phyloP scores from a whole-genome alignment of 1,140 invertebrate species.

The Bemisia tabaci region DNA sequence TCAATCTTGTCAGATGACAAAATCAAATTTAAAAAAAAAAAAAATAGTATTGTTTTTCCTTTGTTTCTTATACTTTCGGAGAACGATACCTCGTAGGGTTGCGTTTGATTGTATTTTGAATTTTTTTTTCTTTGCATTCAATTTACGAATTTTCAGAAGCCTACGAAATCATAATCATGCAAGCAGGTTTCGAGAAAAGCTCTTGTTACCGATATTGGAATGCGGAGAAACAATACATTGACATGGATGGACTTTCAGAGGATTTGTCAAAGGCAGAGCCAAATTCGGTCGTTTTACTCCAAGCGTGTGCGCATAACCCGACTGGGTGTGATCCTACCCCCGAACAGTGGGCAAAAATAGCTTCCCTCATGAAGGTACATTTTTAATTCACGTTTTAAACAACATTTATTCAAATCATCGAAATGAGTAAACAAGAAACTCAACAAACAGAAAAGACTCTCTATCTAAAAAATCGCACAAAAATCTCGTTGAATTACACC shows the following conservation, averaged over 20 bases:
- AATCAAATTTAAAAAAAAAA: too few relatives aligned
- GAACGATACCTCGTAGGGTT: too few relatives aligned
- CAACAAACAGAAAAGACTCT: too few relatives aligned
- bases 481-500: too few relatives aligned
- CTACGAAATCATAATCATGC: constrained; percentile 75
- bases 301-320: constrained; percentile 96
- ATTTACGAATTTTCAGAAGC: constrained; percentile 73
- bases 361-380: constrained; percentile 50
- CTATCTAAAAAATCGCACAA: too few relatives aligned
- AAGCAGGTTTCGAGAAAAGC: constrained; percentile 72
- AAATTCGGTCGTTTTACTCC: constrained; percentile 81
- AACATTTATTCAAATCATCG: constrained; percentile 2
- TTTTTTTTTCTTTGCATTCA: too few relatives aligned
- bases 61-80: too few relatives aligned
- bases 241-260: constrained; percentile 66
- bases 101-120: too few relatives aligned
- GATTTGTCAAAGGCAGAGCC: constrained; percentile 71
- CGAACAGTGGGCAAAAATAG: constrained; percentile 73
- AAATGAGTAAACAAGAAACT: too few relatives aligned
- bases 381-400: constrained; percentile 4
- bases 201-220: constrained; percentile 91
- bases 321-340: constrained; percentile 83
- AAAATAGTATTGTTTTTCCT: too few relatives aligned
- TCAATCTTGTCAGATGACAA: too few relatives aligned
- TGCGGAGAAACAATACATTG: constrained; percentile 51